A percentile compares a stretch with the other conserved stretches of the same genome.
These are phyloP conservation scores for Schrankia costaestrigalis DNA, from an alignment of 2,888 invertebrate genomes.

Conservation along the genomic window DNA sequence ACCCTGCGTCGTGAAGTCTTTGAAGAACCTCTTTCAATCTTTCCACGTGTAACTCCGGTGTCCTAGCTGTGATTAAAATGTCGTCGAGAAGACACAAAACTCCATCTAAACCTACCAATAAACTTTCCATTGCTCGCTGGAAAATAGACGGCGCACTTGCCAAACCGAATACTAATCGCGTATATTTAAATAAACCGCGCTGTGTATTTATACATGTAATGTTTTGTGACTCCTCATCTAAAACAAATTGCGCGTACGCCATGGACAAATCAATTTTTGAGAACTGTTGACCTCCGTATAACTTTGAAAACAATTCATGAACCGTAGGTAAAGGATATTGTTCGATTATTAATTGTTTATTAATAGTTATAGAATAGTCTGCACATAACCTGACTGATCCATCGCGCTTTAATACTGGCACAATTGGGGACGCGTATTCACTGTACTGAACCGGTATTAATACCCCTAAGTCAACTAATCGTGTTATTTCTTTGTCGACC, in stretches of 20 bases:
- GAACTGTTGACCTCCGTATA: constrained; percentile 16
- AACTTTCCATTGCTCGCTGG: constrained; percentile 10
- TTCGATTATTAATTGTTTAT: constrained; percentile 17
- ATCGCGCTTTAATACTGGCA: constrained; percentile 8
- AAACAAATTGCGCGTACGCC: constrained; percentile 10
- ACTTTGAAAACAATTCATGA: constrained; percentile 6
- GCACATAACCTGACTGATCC: constrained; percentile 9
- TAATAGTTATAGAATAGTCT: constrained; percentile 3
- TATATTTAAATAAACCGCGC: constrained; percentile 8
- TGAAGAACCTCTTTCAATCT: background rate
- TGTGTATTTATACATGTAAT: constrained; percentile 13
- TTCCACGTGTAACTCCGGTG: background rate
- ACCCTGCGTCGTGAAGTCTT: background rate
- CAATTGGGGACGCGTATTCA: constrained; percentile 7
- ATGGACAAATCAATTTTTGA: constrained; percentile 13
- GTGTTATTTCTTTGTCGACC: constrained; percentile 5
- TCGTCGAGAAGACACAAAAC: background rate
- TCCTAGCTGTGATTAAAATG: background rate
- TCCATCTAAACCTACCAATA: constrained; percentile 4
- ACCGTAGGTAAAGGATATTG: constrained; percentile 17
- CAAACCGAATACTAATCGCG: constrained; percentile 6
- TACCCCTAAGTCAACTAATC: constrained; percentile 4
- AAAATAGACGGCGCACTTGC: constrained; percentile 7
- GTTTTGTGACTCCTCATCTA: constrained; percentile 11
- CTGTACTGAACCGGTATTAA: constrained; percentile 6